phyloP scores from a whole-genome alignment of 1,140 invertebrate genomes.

The Stenopsyche tienmushanensis region DNA sequence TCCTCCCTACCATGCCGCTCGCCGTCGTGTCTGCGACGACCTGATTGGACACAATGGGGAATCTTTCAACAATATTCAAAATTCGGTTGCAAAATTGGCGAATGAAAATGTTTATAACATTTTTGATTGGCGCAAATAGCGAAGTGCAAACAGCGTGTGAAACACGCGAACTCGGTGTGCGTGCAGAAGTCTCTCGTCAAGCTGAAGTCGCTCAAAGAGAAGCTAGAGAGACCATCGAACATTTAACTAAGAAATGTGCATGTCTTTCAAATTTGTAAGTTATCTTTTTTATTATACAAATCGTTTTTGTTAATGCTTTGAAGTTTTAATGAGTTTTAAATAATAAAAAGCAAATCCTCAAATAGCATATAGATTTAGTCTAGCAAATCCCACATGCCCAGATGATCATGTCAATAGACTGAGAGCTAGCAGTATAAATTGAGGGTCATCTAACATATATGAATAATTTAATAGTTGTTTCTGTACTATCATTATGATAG shows the following conservation, averaged over 20 bases:
- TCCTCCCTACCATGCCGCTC: conserved; percentile 18
- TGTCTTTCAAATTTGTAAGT: conserved; percentile 56
- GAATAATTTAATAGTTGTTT: too few relatives aligned
- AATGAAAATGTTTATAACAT: neutral
- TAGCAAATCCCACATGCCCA: too few relatives aligned
- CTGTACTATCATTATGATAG: too few relatives aligned
- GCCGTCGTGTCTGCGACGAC: too few relatives aligned
- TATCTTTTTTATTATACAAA: neutral
- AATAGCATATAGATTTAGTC: neutral
- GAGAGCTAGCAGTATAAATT: too few relatives aligned
- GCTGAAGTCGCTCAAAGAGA: conserved; percentile 32
- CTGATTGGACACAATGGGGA: neutral
- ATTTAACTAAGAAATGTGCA: conserved; percentile 54
- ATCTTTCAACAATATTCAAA: neutral
- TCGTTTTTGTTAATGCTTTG: neutral
- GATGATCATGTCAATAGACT: too few relatives aligned
- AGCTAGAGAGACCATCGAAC: conserved; percentile 51
- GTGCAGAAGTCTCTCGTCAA: conserved; percentile 27
- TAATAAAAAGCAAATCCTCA: too few relatives aligned
- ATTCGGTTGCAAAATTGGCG: neutral
- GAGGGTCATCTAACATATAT: too few relatives aligned
- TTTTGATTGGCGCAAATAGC: conserved; percentile 19
- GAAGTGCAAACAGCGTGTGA: conserved; percentile 24
- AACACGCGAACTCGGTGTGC: conserved; percentile 26
- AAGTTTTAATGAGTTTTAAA: too few relatives aligned